phyloP scores from a whole-genome alignment of 2,888 invertebrate species.

The Agonopterix arenella region DNA sequence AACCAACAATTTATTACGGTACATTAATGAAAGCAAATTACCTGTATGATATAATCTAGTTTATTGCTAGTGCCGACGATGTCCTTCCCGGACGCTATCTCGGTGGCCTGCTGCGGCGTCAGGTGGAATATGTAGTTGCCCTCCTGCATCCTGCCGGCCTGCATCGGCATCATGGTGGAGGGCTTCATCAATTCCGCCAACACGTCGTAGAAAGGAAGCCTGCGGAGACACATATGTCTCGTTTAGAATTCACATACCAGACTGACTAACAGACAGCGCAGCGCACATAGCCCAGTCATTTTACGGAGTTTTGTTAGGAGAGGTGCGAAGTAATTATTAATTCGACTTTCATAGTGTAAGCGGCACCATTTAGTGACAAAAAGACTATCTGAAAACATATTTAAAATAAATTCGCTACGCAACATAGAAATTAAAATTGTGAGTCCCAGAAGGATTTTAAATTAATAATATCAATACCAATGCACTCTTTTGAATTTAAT shows the following conservation, averaged over 20 bases:
- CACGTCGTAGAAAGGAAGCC: slow-evolving; percentile 94
- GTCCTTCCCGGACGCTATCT: slow-evolving; percentile 88
- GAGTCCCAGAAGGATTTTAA: too few species aligned
- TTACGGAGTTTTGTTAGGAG: too few species aligned
- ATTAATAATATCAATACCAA: too few species aligned
- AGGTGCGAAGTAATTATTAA: too few species aligned
- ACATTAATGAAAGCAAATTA: slow-evolving; percentile 15
- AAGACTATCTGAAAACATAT: too few species aligned
- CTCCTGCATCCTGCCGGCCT: slow-evolving; percentile 87
- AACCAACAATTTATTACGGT: too few species aligned
- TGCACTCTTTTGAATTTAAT: too few species aligned
- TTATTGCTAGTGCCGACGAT: slow-evolving; percentile 77
- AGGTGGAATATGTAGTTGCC: slow-evolving; percentile 91
- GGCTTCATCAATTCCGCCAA: slow-evolving; percentile 92
- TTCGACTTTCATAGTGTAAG: too few species aligned
- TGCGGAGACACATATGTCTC: slow-evolving; percentile 21
- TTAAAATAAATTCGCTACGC: too few species aligned
- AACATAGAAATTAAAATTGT: too few species aligned
- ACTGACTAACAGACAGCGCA: not conserved
- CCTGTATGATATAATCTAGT: slow-evolving; percentile 82
- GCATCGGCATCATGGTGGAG: slow-evolving; percentile 85
- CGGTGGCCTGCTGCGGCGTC: slow-evolving; percentile 94
- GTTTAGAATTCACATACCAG: not conserved
- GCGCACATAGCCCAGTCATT: too few species aligned
- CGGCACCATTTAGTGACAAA: too few species aligned